These are phyloP conservation scores for Dermolepida albohirtum DNA, from an alignment of 2,888 invertebrate species.

Conservation along the genomic window DNA sequence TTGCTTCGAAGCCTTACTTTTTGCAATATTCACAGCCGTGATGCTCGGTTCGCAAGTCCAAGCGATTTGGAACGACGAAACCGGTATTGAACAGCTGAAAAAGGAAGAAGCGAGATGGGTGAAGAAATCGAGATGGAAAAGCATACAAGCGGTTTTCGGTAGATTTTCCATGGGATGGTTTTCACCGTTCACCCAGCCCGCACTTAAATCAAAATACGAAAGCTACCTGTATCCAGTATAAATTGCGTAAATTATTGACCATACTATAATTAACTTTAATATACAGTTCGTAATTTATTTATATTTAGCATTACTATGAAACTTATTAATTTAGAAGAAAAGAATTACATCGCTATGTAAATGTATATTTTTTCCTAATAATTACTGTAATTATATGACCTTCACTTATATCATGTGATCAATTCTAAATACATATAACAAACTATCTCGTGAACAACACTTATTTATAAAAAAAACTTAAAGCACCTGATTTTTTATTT, in stretches of 20 bases:
- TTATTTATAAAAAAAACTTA: conserved; percentile 30
- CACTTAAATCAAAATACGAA: conserved; percentile 81
- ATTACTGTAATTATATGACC: conserved; percentile 19
- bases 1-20: conserved; percentile 93
- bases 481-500: conserved; percentile 38
- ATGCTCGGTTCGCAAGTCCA: conserved; percentile 97
- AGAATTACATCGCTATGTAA: conserved; percentile 20
- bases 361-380: conserved; percentile 26
- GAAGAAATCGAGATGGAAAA: conserved; percentile 93
- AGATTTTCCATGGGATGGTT: conserved; percentile 95
- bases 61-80: conserved; percentile 99
- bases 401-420: conserved; percentile 37
- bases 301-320: conserved; percentile 19
- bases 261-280: conserved; percentile 13
- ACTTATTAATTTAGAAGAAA: conserved; percentile 16
- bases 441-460: conserved; percentile 28
- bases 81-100: conserved; percentile 97
- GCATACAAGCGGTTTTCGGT: conserved; percentile 96
- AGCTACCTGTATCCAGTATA: conserved; percentile 88
- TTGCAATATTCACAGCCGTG: conserved; percentile 97
- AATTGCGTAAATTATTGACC: conserved; percentile 50
- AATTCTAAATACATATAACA: conserved; percentile 27
- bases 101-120: conserved; percentile 95
- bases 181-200: conserved; percentile 89
- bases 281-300: conserved; percentile 10